These are phyloP conservation scores for Chloroceryle amazona DNA, from an alignment of 2,797 vertebrate species.

Conservation along the genomic window DNA sequence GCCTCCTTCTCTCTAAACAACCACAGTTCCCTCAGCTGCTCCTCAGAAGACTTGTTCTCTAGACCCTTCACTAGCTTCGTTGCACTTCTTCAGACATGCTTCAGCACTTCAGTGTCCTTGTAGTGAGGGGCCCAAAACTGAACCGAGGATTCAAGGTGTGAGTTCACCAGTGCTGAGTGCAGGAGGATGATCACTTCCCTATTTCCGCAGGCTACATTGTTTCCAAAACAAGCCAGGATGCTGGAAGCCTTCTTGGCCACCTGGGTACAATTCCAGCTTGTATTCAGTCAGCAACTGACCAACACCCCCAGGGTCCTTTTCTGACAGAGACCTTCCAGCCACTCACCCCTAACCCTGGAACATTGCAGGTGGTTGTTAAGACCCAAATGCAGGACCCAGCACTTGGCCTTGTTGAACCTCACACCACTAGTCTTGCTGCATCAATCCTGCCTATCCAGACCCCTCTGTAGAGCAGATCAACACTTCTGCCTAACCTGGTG, in stretches of 20 bases:
- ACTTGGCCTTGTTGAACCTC: background rate
- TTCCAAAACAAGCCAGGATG: background rate
- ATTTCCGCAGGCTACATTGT: background rate
- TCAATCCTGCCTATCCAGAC: background rate
- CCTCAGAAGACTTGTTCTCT: too few species aligned
- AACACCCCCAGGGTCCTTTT: background rate
- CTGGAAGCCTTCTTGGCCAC: background rate
- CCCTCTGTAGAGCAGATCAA: background rate
- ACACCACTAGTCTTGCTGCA: background rate
- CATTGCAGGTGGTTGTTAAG: background rate
- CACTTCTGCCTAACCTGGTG: background rate
- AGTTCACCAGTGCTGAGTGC: background rate
- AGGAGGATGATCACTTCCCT: background rate
- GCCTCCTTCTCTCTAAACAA: too few species aligned
- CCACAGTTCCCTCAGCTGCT: too few species aligned
- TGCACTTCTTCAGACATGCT: too few species aligned
- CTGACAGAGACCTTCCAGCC: background rate
- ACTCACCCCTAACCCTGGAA: background rate
- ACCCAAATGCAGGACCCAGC: background rate
- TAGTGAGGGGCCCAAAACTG: background rate
- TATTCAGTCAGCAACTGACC: background rate
- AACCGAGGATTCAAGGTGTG: background rate
- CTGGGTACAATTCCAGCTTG: background rate
- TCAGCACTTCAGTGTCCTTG: background rate
- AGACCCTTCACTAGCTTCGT: too few species aligned